Evolutionary conservation across 1,140 invertebrate species (phyloP).

Genomic region (Dinoponera quadriceps): DNA sequence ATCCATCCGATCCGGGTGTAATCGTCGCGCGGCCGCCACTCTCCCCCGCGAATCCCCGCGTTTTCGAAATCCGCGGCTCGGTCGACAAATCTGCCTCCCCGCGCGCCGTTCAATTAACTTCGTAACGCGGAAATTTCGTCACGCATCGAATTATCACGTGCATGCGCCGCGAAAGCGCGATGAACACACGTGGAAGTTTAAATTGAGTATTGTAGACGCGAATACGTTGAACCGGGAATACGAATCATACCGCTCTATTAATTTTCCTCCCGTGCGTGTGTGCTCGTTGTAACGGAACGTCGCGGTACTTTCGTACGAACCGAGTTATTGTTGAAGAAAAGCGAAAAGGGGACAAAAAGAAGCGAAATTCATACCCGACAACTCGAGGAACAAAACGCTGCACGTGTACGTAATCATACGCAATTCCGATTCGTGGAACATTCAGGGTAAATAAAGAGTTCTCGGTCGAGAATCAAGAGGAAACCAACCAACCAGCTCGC

Average conservation of each 20-base stretch:
- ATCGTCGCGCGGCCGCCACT: background rate
- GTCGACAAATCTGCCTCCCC: background rate
- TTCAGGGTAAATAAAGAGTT: background rate
- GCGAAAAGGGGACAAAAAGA: background rate
- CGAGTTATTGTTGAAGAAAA: background rate
- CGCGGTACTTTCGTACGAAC: background rate
- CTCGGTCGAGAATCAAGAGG: background rate
- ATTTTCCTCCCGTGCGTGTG: background rate
- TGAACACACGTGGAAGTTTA: background rate
- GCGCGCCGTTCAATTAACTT: background rate
- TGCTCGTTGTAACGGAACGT: background rate
- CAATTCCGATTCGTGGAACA: background rate
- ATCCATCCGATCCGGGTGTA: background rate
- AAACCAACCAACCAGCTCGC: background rate
- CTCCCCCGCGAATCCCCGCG: constrained; percentile 5
- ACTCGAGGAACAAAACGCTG: background rate
- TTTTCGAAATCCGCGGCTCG: background rate
- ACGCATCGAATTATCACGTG: background rate
- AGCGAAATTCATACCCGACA: background rate
- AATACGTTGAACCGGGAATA: background rate
- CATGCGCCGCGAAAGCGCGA: background rate
- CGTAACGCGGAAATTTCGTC: constrained; percentile 14
- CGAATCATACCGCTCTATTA: background rate
- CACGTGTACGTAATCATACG: background rate
- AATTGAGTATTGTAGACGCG: background rate